phyloP scores from a whole-genome alignment of 2,888 invertebrate species.

The Eupeodes latifasciatus region DNA sequence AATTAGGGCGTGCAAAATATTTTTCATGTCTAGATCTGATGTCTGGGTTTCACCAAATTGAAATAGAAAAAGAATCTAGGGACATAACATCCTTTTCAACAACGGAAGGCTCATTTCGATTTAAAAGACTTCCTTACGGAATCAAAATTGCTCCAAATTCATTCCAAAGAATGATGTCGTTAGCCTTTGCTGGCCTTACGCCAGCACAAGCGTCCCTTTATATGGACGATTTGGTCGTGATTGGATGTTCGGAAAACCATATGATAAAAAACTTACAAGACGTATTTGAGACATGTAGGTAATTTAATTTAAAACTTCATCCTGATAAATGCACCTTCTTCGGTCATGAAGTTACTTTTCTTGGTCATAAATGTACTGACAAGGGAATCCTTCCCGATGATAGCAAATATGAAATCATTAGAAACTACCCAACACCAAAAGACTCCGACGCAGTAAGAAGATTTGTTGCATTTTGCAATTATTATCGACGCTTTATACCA shows the following conservation, averaged over 20 bases:
- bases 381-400: slow-evolving; percentile 48
- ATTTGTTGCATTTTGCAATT: neutral
- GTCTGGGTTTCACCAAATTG: slow-evolving; percentile 29
- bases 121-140: slow-evolving; percentile 10
- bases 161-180: slow-evolving; percentile 35
- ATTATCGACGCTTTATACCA: slow-evolving; percentile 59
- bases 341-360: slow-evolving; percentile 43
- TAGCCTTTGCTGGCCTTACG: slow-evolving; percentile 19
- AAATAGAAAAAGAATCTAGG: slow-evolving; percentile 11
- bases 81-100: slow-evolving; percentile 20
- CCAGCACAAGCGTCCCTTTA: slow-evolving; percentile 25
- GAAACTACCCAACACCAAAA: too few species aligned
- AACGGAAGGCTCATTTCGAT: slow-evolving; percentile 12
- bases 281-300: slow-evolving; percentile 41
- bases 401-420: slow-evolving; percentile 1
- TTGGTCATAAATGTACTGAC: slow-evolving; percentile 53
- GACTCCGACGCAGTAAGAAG: too few species aligned
- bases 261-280: slow-evolving; percentile 52
- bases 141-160: neutral
- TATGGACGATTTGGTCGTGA: slow-evolving; percentile 55
- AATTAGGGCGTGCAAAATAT: slow-evolving; percentile 27
- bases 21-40: slow-evolving; percentile 29
- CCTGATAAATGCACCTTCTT: slow-evolving; percentile 52
- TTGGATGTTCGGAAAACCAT: slow-evolving; percentile 48
- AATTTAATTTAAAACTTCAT: slow-evolving; percentile 51